phyloP scores from a whole-genome alignment of 1,140 invertebrate species.

The Ips typographus region DNA sequence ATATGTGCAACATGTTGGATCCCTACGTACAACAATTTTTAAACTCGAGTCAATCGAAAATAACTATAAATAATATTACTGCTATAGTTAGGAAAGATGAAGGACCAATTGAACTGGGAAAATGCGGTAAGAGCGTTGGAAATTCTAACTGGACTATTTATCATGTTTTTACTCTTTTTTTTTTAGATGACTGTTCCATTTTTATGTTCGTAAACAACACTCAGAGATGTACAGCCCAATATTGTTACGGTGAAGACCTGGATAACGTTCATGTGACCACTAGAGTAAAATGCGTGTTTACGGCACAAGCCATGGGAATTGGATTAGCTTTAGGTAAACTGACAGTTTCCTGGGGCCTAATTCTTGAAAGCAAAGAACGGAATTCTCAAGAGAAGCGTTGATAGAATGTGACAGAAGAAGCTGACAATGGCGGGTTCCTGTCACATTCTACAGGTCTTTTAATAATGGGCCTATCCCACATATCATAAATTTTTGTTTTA shows the following conservation, averaged over 20 bases:
- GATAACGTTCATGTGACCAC: constrained; percentile 14
- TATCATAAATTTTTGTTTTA: too few relatives aligned
- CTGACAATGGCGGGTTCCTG: too few relatives aligned
- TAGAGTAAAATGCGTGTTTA: constrained; percentile 2
- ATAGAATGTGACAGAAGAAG: too few relatives aligned
- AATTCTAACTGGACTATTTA: background rate
- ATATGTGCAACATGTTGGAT: too few relatives aligned
- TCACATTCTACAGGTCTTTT: too few relatives aligned
- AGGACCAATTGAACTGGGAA: background rate
- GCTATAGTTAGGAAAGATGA: too few relatives aligned
- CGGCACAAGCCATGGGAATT: constrained; percentile 1
- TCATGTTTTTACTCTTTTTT: background rate
- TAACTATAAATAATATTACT: too few relatives aligned
- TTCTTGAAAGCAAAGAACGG: background rate
- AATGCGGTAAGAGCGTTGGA: background rate
- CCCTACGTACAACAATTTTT: too few relatives aligned
- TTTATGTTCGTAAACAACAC: background rate
- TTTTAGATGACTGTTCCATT: too few relatives aligned
- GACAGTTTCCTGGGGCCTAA: background rate
- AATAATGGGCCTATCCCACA: too few relatives aligned
- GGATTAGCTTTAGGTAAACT: constrained; percentile 6
- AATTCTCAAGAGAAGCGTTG: too few relatives aligned
- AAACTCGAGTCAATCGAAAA: too few relatives aligned
- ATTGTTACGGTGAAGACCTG: constrained; percentile 20
- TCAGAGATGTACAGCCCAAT: constrained; percentile 16